Evolutionary conservation across 2,797 vertebrate species (phyloP), one percentile per base, ranked within the genome.

Genomic region (Chloroceryle inda): DNA sequence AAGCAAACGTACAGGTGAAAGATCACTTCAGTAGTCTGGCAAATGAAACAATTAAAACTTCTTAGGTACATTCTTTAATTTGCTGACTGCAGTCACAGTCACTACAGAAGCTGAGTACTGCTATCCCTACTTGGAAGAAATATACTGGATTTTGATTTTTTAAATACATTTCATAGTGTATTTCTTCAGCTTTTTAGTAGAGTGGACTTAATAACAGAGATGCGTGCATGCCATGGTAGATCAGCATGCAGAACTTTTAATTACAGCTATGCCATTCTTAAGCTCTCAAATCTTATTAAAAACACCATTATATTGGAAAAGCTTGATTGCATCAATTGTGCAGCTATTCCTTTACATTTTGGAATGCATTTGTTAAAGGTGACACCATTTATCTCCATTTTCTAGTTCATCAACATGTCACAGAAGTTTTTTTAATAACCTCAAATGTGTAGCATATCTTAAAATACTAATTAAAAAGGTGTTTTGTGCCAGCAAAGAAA

Each of bases 181-280:
- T 83, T 89, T 67, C 31, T 72, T 92, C 66, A 62, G 26, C 20
- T 72, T 67, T 73, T 82, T 83, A 52, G 31, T 50, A 89, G 38
- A 83, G 40, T 17, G 9, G 50, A 77, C 62, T 82, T 87, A 69
- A 69, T 85, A 95, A 89, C 18, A 87, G 81, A 83, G 47, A 63
- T 61, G 49, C 17, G 22, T 62, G 38, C 47, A 37, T 80, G 20
- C 49, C 55, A 77, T 29, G 33, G 84, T 38, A 94, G 58, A 79
- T 91, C 69, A 92, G 13, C 63, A 47, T 52, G 68, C 31, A 94
- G 71, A 83, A 87, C 77, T 96, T 96, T 96, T 82, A 96, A 96
- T 97, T 94, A 96, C 15, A 94, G 38, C 15, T 56, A 49, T 88
- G 66, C n/a, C 59, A 82, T 58, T 94, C 91, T 94, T 74, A 92